These are phyloP conservation scores for Dicranocentrus wangi DNA, from an alignment of 2,888 invertebrate genomes.

Conservation along the genomic window DNA sequence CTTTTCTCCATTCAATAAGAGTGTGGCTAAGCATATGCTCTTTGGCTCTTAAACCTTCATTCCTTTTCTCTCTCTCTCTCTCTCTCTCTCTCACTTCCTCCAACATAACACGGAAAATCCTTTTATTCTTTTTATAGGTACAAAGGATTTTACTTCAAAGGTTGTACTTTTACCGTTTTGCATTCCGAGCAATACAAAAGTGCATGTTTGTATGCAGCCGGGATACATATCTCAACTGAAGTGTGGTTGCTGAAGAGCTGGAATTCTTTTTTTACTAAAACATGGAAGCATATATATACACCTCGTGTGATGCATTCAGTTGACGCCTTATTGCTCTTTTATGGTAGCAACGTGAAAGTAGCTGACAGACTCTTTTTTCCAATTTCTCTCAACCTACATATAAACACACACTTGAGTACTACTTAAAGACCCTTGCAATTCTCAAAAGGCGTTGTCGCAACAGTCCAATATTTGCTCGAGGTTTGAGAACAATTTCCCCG, in stretches of 20 bases:
- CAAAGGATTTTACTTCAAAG: background rate
- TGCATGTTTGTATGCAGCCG: conserved; percentile 23
- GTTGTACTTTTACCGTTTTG: conserved; percentile 19
- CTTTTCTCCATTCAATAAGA: background rate
- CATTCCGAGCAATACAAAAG: conserved; percentile 18
- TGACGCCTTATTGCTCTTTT: conserved; percentile 5
- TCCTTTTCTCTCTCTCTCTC: background rate
- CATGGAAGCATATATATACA: background rate
- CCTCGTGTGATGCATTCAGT: conserved; percentile 1
- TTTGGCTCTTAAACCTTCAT: background rate
- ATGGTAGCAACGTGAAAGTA: too few relatives aligned
- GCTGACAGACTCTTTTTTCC: background rate
- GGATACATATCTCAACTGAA: background rate
- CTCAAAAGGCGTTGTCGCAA: too few relatives aligned
- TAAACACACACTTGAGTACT: too few relatives aligned
- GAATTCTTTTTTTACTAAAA: conserved; percentile 17
- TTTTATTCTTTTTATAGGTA: background rate
- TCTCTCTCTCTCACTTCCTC: too few relatives aligned
- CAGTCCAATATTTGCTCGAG: too few relatives aligned
- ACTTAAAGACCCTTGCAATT: too few relatives aligned
- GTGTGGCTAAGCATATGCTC: background rate
- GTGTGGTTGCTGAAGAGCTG: too few relatives aligned
- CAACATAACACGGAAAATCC: too few relatives aligned
- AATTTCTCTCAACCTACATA: too few relatives aligned
- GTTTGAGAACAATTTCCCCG: too few relatives aligned